These are phyloP conservation scores for Archivesica marissinica DNA, from an alignment of 1,140 invertebrate genomes.

Conservation along the genomic window DNA sequence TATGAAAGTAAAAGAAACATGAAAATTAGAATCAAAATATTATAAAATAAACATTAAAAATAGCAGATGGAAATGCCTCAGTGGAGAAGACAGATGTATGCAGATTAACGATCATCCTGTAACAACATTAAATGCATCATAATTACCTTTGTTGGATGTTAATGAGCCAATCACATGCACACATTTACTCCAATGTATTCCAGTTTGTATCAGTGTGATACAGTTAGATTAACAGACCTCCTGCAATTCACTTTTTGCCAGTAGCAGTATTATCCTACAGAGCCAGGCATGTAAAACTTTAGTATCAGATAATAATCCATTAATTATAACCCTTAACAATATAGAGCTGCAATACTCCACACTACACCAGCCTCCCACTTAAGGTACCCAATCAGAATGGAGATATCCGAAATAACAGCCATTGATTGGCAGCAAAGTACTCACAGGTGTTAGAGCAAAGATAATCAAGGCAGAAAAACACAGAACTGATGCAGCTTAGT, in stretches of 20 bases:
- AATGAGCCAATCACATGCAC: conserved; percentile 21
- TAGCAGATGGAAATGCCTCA: too few species aligned
- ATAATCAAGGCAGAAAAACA: not conserved
- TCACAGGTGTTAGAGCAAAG: conserved; percentile 10
- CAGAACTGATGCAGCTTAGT: conserved; percentile 4
- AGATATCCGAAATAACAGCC: not conserved
- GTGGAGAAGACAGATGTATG: too few species aligned
- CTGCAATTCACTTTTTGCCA: not conserved
- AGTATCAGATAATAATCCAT: conserved; percentile 26
- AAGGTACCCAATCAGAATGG: not conserved
- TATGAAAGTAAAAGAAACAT: too few species aligned
- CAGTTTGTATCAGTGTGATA: not conserved
- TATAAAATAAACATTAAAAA: too few species aligned
- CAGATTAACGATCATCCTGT: too few species aligned
- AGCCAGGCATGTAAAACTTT: conserved; percentile 7
- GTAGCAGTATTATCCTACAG: not conserved
- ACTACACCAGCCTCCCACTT: not conserved
- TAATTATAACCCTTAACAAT: conserved; percentile 25
- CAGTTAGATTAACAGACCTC: not conserved
- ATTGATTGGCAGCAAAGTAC: conserved; percentile 1
- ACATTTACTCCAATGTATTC: conserved; percentile 4
- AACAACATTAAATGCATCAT: not conserved
- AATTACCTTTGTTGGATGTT: not conserved
- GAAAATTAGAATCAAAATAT: too few species aligned
- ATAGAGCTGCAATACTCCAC: not conserved